Evolutionary conservation across 2,113 vertebrate species (phyloP).

Genomic region (Pelodiscus sinensis): DNA sequence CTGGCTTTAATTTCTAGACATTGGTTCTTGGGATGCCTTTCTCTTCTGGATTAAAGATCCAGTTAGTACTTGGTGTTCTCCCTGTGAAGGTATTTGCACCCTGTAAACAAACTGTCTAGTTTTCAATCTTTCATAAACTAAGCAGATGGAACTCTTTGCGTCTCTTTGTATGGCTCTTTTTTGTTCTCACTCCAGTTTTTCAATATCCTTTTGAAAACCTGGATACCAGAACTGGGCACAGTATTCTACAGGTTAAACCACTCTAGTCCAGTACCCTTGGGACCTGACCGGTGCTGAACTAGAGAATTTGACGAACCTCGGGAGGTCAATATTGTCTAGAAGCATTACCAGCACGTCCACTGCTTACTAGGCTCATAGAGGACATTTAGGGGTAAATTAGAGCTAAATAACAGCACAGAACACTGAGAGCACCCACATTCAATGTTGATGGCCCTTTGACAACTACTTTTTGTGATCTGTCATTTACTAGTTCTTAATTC

Average conservation of each 20-base stretch:
- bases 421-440: not conserved
- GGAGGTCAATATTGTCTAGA: too few relatives aligned
- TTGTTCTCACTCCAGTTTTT: conserved; percentile 34
- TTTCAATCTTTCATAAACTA: not conserved
- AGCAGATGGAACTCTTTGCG: not conserved
- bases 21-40: not conserved
- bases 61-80: not conserved
- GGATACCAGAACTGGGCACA: not conserved
- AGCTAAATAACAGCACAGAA: too few relatives aligned
- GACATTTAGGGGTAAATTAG: too few relatives aligned
- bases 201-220: conserved; percentile 24
- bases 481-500: not conserved
- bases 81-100: not conserved
- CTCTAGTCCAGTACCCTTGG: too few relatives aligned
- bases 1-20: not conserved
- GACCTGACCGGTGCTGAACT: too few relatives aligned
- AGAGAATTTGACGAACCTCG: too few relatives aligned
- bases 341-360: too few relatives aligned
- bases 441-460: not conserved
- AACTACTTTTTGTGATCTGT: not conserved
- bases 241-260: not conserved
- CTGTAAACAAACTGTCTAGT: not conserved
- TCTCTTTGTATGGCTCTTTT: conserved; percentile 19
- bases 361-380: too few relatives aligned
- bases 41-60: not conserved